Evolutionary conservation across 2,888 invertebrate genomes (phyloP).

Genomic region (Didymodactylos carnosus): DNA sequence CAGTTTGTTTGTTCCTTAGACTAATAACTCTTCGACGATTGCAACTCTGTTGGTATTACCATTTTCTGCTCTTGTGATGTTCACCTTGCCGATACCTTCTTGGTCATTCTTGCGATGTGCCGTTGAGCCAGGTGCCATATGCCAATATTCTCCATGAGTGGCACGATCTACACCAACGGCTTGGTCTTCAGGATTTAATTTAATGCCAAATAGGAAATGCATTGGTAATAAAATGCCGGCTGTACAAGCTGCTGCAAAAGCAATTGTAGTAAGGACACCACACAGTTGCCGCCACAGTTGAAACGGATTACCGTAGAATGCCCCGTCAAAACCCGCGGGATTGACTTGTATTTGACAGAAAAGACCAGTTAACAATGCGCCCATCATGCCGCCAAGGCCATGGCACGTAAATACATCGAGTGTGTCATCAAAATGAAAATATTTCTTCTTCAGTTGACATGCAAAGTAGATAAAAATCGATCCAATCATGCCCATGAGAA

Average conservation of each 20-base stretch:
- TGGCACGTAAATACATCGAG: not conserved
- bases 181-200: not conserved
- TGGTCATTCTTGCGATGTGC: no score
- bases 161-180: not conserved
- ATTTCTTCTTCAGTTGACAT: not conserved
- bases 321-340: not conserved
- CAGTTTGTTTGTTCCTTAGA: no score
- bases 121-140: no score
- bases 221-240: not conserved
- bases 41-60: no score
- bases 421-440: not conserved
- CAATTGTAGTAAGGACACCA: not conserved
- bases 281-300: not conserved
- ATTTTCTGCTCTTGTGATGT: no score
- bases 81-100: no score
- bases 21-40: no score
- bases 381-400: not conserved
- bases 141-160: not conserved
- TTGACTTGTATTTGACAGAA: not conserved
- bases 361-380: not conserved
- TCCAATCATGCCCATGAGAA: not conserved
- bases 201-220: not conserved
- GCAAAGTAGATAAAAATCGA: not conserved
- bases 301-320: not conserved
- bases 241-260: not conserved